Base-by-base conservation (phyloP, 2,888 invertebrate species). In the Dryadula phaetusa region DNA sequence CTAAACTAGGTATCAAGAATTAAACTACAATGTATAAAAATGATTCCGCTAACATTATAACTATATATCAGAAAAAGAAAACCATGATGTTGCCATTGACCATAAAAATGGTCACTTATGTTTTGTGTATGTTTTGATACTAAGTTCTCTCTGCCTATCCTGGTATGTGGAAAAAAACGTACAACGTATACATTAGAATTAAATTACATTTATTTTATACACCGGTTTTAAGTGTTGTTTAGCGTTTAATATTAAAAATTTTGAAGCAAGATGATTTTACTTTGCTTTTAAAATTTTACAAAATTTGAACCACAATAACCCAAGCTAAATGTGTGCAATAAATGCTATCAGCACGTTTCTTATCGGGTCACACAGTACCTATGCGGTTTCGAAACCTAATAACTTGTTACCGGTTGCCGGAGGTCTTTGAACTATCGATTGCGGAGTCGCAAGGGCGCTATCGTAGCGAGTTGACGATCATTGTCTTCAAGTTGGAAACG, bases 361-460 rank as follows among this genome's bases (percentile, higher is more conserved):
- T 61, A 61, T 49, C 61, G 62, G 37, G 56, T 62, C 68, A 64
- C 62, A 66, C 62, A 22, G 58, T 62, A 61, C 66, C 14, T 60
- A 46, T 46, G 49, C 64, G 42, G 64, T 71, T 69, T 72, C 64
- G 52, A 72, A 80, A 82, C 79, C 74, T 78, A 79, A 79, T 78
- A 81, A 81, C 83, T 81, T 77, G 79, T 79, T 80, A 79, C 80
- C 76, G 70, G 70, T 68, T 47, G 73, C 70, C 70, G 74, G 75
- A 40, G 83, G 79, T 84, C 83, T 75, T 77, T 80, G 81, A 73
- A 80, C 84, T 85, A 86, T 85, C 83, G 83, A 85, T 86, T 82
- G 79, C 75, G 70, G 54, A 34, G 53, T 63, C 61, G 60, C 73
- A 70, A 73, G 72, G 72, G 73, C 71, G 69, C 66, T 66, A 49